Base-by-base conservation (phyloP, 1,140 invertebrate genomes). In the Coboldia fuscipes region DNA sequence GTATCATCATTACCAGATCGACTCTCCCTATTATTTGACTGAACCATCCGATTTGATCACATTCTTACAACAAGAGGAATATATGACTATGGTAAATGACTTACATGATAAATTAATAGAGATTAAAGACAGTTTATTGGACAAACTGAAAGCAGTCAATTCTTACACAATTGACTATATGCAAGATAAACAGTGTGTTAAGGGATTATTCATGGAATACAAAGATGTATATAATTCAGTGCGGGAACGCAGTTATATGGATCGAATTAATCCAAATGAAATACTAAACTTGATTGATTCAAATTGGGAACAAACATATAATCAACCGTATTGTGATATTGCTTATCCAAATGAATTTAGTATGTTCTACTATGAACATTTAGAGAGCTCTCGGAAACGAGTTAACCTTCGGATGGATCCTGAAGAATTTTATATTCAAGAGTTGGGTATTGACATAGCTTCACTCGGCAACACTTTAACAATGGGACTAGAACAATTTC, bases 311-410 rank as follows among this genome's bases (percentile, higher is more conserved):
- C 44, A 51, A 38, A 47, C 51, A 34, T 43, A 36, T 26, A 43
- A 61, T 47, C 50, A 63, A 28, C 80, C 80, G 7, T 65, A 78
- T 40, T 86, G 81, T 53, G 63, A 63, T 38, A 54, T 64, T 20
- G 30, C 62, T 66, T 37, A 61, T 63, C 37, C 59, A 65, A n/a
- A 50, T 81, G 18, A 66, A 71, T 31, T 76, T 46, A 77, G 72
- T 46, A 75, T 82, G 63, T 65, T 73, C 52, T 59, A 72, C 4
- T 86, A 80, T 61, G 81, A 85, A 51, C 78, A 86, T 61, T 61
- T 86, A 27, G 64, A 70, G 50, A 62, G 62, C 37, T 67, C 85
- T 58, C 60, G 64, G 36, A 61, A 69, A 36, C 57, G 72, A 40
- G 58, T 64, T 29, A 70, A 76, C 54, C 45, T 83, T 35, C 60